Base-by-base conservation (phyloP, 2,888 invertebrate genomes). In the Chloroclysta siterata region DNA sequence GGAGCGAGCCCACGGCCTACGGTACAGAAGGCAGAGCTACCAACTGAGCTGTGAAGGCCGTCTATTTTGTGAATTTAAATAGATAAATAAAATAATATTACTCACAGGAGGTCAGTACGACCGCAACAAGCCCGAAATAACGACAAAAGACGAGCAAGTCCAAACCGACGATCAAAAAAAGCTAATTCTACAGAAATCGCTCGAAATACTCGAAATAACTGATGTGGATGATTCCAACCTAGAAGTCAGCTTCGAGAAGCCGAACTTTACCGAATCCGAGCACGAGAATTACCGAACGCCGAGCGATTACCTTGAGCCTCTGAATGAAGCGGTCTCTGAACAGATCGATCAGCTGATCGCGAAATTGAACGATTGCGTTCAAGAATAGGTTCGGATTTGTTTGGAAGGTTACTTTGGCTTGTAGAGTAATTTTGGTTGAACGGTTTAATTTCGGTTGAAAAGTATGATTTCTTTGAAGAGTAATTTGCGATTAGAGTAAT, bases 321-420 rank as follows among this genome's bases (percentile, higher is more conserved):
- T 92, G 69, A 89, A 84, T 53, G 87, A 88, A 55, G 84, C 87
- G 0, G 87, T 93, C 0, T 76, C 82, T 0, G 86, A 92, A 46
- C 91, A 93, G 48, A 93, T 93, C 0, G 90, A 92, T 66, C 83
- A 89, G 65, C 71, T 92, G 71, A 91, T 92, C 41, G 81, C 88
- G 0, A 91, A 90, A 65, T 64, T 92, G 57, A 83, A 84, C 50
- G 87, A 88, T 42, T 88, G 89, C 10, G 83, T 84, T 13, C 74
- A 63, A 1, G 74, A 78, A 64, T 88, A 87, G 85, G 83, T 82
- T 65, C 11, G 13, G 56, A 51, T 60, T 60, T 22, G 54, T 48
- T 29, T 44, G 42, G 29, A 41, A 39, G n/a, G 3, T 13, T 39
- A 53, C 44, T 53, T 52, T 44, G 42, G 10, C 7, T 46, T 46